phyloP scores from a whole-genome alignment of 2,888 invertebrate species.

The Thereva unica region DNA sequence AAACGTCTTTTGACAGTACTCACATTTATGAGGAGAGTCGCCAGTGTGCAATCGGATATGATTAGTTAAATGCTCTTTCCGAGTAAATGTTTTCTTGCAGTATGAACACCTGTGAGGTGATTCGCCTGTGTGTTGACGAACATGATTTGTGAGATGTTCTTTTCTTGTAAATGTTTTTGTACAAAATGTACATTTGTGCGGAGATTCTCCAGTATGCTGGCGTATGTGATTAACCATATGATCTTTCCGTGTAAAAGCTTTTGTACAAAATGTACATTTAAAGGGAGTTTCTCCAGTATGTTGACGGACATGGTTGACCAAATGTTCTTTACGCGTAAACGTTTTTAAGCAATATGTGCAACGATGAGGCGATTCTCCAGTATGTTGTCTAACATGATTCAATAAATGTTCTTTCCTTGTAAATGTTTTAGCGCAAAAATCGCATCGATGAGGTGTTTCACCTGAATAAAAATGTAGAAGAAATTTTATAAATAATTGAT shows the following conservation, averaged over 20 bases:
- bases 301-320: constrained; percentile 82
- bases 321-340: constrained; percentile 86
- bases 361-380: constrained; percentile 83
- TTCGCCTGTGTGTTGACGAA: constrained; percentile 79
- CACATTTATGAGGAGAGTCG: constrained; percentile 83
- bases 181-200: constrained; percentile 84
- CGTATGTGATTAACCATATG: constrained; percentile 76
- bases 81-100: constrained; percentile 67
- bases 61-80: constrained; percentile 85
- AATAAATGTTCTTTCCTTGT: constrained; percentile 84
- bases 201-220: constrained; percentile 81
- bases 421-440: constrained; percentile 85
- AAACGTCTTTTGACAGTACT: constrained; percentile 84
- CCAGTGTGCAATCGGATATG: constrained; percentile 81
- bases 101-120: constrained; percentile 65
- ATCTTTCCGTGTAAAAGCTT: constrained; percentile 83
- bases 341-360: constrained; percentile 85
- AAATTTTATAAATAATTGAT: not conserved
- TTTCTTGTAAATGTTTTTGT: constrained; percentile 79
- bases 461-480: constrained; percentile 52
- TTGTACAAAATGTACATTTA: constrained; percentile 81
- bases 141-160: constrained; percentile 85
- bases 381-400: constrained; percentile 80
- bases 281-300: constrained; percentile 86
- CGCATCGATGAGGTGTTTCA: constrained; percentile 84